Percentiles rank a stretch among this genome's conserved stretches.
These are phyloP conservation scores for Daboia siamensis DNA, from an alignment of 2,113 vertebrate species.

Conservation along the genomic window DNA sequence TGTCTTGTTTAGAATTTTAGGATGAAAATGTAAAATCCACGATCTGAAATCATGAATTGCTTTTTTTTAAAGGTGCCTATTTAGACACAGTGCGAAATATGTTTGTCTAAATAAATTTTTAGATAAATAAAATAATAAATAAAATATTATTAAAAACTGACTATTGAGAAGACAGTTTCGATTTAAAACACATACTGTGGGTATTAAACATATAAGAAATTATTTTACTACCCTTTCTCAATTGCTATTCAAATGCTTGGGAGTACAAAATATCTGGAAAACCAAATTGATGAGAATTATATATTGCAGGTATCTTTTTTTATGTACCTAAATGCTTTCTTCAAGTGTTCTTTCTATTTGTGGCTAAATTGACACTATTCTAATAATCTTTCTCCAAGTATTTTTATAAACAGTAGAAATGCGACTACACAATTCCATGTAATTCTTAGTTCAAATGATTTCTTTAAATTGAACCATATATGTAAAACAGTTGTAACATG, in stretches of 20 bases:
- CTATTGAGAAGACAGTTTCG: background rate
- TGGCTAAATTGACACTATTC: background rate
- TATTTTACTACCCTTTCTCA: background rate
- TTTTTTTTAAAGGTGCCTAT: conserved; percentile 28
- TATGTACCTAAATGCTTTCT: background rate
- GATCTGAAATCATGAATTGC: background rate
- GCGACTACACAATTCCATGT: no score
- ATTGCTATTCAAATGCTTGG: background rate
- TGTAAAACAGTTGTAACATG: background rate
- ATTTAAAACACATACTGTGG: background rate
- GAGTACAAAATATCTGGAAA: background rate
- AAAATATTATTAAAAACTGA: conserved; percentile 26
- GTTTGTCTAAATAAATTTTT: conserved; percentile 57
- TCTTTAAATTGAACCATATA: background rate
- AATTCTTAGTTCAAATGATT: background rate
- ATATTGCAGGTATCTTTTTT: background rate
- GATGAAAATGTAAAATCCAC: conserved; percentile 38
- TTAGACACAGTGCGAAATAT: conserved; percentile 25
- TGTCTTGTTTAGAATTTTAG: conserved; percentile 17
- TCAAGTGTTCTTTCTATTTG: background rate
- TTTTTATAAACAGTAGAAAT: background rate
- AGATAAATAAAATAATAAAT: conserved; percentile 1
- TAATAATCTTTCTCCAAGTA: background rate
- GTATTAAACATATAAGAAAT: background rate
- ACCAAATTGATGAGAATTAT: background rate